Conservation (phyloP, 35 echinoderm and acorn worm genomes). For the Apostichopus californicus region DNA sequence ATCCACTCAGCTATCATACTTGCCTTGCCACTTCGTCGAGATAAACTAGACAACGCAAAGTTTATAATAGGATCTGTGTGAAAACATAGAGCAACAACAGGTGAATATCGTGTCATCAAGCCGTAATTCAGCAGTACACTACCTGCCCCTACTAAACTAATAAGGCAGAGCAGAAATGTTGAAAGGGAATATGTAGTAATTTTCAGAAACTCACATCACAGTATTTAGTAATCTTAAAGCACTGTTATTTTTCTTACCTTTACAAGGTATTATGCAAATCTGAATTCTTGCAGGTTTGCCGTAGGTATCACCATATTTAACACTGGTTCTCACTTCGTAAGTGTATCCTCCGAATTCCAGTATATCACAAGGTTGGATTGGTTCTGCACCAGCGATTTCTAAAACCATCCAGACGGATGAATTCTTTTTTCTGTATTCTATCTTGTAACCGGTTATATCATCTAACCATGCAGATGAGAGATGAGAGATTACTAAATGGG, state of each 20-base stretch:
- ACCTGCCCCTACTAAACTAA: too few species aligned
- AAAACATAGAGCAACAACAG: too few species aligned
- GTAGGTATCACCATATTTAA: not conserved
- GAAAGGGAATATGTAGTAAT: too few species aligned
- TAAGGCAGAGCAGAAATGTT: too few species aligned
- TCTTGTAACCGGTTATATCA: not conserved
- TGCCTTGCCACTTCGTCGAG: not conserved
- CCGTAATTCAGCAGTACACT: too few species aligned
- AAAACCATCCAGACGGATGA: not conserved
- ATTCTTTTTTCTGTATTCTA: not conserved
- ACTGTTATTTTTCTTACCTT: not conserved
- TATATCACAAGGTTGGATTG: not conserved
- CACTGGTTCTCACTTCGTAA: not conserved
- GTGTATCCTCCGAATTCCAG: not conserved
- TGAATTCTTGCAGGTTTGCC: not conserved
- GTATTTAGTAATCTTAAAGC: too few species aligned
- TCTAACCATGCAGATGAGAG: not conserved
- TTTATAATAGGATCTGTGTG: not conserved
- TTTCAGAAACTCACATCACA: too few species aligned
- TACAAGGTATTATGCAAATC: not conserved
- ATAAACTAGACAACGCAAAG: not conserved
- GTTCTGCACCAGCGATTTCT: not conserved
- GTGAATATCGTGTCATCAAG: too few species aligned
- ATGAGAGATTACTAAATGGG: too few species aligned
- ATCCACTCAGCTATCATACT: not conserved